Evolutionary conservation across 2,797 vertebrate species (phyloP), one percentile per base, ranked within the genome.

Genomic region (Setipinna tenuifilis): DNA sequence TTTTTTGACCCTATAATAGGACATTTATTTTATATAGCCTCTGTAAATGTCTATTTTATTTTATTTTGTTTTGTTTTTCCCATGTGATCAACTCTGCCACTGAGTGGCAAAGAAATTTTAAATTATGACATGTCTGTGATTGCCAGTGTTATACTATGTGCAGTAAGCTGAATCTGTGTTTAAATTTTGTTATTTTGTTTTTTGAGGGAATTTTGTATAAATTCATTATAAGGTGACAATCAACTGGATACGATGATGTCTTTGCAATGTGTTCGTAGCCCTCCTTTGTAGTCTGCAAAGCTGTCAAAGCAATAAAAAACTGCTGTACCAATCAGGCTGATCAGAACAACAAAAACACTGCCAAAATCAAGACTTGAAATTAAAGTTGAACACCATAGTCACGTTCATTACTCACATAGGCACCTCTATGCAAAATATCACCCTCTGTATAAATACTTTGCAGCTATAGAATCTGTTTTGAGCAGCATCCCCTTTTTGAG

Each of bases 21-120:
- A 89, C 85, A 86, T 88, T 87, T 87, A 84, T 92, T 91, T 91
- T 93, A 89, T 92, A 84, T 88, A 91, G 91, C 91, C 86, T 88
- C 91, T 95, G 94, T 95, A 95, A 93, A 95, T 95, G 91, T 93
- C 90, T 92, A 87, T 95, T 90, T 68, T 94, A 92, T 92, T 89
- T 90, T 93, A 89, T 90, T 90, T 88, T 80, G 85, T 89, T 86
- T 61, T 90, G 90, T 87, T 92, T 88, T 91, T 85, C 91, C 89
- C 90, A 88, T 91, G 92, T 94, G 88, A 92, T 92, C 91, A 91
- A 91, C 87, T 87, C 93, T 93, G 95, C 95, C 96, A 95, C 95
- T 89, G 89, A 92, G 95, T 93, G 95, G 96, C 95, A 92, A 92
- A 82, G 82, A 68, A 88, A 89, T 93, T 94, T 92, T 95, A 93